These are phyloP conservation scores for Parapristionchus giblindavisi DNA, from an alignment of 2,888 invertebrate species.

Conservation along the genomic window DNA sequence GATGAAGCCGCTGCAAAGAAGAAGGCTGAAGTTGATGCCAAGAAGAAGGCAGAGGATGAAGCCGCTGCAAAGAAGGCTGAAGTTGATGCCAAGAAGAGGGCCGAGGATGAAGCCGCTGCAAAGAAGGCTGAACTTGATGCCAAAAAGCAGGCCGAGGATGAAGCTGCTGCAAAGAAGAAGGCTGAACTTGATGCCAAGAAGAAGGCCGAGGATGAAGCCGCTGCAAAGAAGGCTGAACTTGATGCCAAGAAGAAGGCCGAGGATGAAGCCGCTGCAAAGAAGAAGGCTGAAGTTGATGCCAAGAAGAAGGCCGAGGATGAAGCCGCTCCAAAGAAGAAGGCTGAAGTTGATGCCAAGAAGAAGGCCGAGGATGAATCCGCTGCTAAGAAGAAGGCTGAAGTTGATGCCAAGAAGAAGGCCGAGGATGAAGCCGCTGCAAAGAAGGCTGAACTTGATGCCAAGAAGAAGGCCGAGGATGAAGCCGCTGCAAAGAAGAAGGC, in stretches of 20 bases:
- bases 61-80: neutral
- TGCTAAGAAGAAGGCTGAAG: slow-evolving; percentile 24
- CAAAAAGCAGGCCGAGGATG: slow-evolving; percentile 23
- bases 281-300: neutral
- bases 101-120: slow-evolving; percentile 2
- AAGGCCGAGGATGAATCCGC: neutral
- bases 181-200: slow-evolving; percentile 1
- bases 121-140: slow-evolving; percentile 14
- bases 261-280: neutral
- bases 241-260: slow-evolving; percentile 10
- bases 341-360: neutral
- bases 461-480: neutral
- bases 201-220: slow-evolving; percentile 21
- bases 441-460: neutral
- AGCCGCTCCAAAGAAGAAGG: slow-evolving; percentile 1
- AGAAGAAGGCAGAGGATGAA: neutral
- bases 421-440: neutral
- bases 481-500: slow-evolving; percentile 38
- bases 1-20: slow-evolving; percentile 35
- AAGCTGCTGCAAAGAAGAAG: slow-evolving; percentile 31
- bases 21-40: slow-evolving; percentile 29
- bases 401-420: neutral
- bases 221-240: slow-evolving; percentile 2
- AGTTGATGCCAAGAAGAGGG: slow-evolving; percentile 2
- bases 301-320: slow-evolving; percentile 18